Percentiles rank a stretch among this genome's conserved stretches.
Conservation (phyloP, 2,888 invertebrate species). For the Kryphioiulus occultus region DNA sequence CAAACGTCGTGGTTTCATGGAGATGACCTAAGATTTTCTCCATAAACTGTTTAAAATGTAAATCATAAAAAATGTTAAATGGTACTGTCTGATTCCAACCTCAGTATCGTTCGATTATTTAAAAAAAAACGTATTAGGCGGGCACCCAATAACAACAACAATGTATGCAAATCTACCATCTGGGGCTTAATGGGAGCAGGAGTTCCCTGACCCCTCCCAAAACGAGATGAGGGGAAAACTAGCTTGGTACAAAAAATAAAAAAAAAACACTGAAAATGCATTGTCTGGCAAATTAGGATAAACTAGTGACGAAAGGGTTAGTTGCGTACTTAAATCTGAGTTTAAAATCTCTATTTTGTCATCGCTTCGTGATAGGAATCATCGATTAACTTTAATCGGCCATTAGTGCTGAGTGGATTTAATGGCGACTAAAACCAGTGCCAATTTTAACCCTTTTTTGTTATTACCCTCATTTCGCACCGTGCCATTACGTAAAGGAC, state of each 20-base stretch:
- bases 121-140: background rate
- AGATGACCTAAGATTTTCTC: background rate
- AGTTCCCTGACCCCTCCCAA: conserved; percentile 34
- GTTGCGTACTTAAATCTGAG: background rate
- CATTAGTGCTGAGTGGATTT: background rate
- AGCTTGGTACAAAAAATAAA: background rate
- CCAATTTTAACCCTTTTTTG: conserved; percentile 30
- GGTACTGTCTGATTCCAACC: background rate
- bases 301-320: background rate
- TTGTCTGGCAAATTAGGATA: background rate
- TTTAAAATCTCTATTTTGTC: background rate
- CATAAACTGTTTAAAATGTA: too few species aligned
- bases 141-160: conserved; percentile 2
- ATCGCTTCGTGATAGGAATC: too few species aligned
- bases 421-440: background rate
- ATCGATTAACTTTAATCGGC: background rate
- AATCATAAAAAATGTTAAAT: too few species aligned
- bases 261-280: background rate
- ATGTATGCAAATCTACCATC: background rate
- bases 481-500: conserved; percentile 27
- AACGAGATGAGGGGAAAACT: background rate
- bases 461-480: conserved; percentile 21
- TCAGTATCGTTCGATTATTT: background rate
- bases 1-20: too few species aligned
- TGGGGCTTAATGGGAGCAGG: conserved; percentile 2